Percentiles rank a stretch among this genome's conserved stretches.
Conservation (phyloP, 2,797 vertebrate species). For the Chaetophractus vellerosus region DNA sequence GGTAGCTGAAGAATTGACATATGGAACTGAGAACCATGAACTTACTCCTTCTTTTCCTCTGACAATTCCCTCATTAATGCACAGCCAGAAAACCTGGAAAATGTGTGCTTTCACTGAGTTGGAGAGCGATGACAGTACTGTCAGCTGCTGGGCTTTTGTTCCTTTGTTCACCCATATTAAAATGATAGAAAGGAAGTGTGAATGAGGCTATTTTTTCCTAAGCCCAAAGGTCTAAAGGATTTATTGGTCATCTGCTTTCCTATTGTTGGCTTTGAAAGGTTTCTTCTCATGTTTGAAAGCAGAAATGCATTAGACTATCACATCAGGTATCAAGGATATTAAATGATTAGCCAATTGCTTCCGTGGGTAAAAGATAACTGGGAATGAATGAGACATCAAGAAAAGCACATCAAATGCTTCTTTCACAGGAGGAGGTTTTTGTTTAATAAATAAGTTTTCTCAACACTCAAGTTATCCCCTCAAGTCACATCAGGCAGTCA, state of each 20-base stretch:
- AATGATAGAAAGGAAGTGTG: slow-evolving; percentile 62
- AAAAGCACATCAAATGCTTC: background rate
- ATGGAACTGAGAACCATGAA: slow-evolving; percentile 80
- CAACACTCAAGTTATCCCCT: background rate
- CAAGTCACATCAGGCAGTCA: background rate
- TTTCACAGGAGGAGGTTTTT: slow-evolving; percentile 1
- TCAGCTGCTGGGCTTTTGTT: slow-evolving; percentile 69
- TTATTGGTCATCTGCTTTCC: slow-evolving; percentile 81
- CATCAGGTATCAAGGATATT: slow-evolving; percentile 61
- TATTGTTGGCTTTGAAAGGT: slow-evolving; percentile 67
- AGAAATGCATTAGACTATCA: slow-evolving; percentile 52
- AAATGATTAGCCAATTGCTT: slow-evolving; percentile 49
- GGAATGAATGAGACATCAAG: slow-evolving; percentile 17
- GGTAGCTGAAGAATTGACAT: slow-evolving; percentile 79
- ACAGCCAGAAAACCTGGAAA: slow-evolving; percentile 84
- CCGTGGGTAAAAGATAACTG: slow-evolving; percentile 64
- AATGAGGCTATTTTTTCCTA: slow-evolving; percentile 49
- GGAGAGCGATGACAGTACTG: slow-evolving; percentile 78
- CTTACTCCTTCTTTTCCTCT: slow-evolving; percentile 78
- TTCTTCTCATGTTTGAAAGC: slow-evolving; percentile 59
- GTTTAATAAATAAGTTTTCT: slow-evolving; percentile 44
- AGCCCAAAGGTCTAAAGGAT: slow-evolving; percentile 61
- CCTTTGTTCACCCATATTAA: slow-evolving; percentile 75
- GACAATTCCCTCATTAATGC: slow-evolving; percentile 86
- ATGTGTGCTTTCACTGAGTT: slow-evolving; percentile 73